Conservation (phyloP, 2,797 vertebrate species). For the Micrastur ruficollis region DNA sequence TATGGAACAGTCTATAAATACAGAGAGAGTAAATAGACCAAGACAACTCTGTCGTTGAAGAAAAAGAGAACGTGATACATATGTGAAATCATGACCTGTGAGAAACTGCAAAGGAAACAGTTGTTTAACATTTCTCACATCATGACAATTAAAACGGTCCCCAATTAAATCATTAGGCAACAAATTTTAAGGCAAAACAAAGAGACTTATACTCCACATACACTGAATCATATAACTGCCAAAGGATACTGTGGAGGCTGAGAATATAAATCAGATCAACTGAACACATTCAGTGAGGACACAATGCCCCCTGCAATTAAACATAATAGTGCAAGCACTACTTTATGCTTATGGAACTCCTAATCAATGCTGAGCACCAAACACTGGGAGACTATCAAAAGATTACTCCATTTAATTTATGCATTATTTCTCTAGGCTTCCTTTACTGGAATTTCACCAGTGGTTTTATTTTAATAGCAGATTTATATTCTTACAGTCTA, state of each 20-base stretch:
- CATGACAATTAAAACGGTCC: neutral
- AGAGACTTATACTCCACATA: neutral
- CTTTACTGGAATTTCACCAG: neutral
- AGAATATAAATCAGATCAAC: neutral
- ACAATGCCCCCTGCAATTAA: neutral
- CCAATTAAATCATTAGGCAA: neutral
- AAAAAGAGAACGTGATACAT: neutral
- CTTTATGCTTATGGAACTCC: neutral
- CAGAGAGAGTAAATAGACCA: neutral
- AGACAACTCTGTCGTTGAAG: neutral
- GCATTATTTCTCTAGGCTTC: neutral
- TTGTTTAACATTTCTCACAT: neutral
- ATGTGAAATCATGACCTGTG: neutral
- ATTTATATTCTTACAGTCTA: neutral
- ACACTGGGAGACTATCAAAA: neutral
- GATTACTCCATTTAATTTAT: neutral
- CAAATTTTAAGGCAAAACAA: neutral
- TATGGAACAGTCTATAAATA: neutral
- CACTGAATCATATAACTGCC: neutral
- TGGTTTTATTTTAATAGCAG: neutral
- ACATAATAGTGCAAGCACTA: neutral
- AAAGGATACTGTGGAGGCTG: neutral
- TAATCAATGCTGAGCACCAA: neutral
- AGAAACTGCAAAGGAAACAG: neutral
- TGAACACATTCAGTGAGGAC: neutral